A percentile compares a stretch with the other conserved stretches of the same genome.
These are phyloP conservation scores for Eulithis testata DNA, from an alignment of 2,888 invertebrate genomes.

Conservation along the genomic window DNA sequence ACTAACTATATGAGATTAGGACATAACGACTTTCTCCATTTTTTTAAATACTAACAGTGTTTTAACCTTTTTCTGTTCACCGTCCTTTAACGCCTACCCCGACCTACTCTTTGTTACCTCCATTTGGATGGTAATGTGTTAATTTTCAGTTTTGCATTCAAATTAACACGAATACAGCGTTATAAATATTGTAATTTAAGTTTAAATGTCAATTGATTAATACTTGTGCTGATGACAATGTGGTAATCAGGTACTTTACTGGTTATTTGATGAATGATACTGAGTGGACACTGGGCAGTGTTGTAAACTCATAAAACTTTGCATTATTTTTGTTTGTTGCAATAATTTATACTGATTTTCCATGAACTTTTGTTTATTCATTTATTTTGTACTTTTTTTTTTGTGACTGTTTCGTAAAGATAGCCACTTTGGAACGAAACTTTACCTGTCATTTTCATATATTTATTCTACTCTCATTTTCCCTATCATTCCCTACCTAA, in stretches of 20 bases:
- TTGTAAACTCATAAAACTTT: constrained; percentile 9
- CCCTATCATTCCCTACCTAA: no score
- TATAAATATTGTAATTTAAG: constrained; percentile 78
- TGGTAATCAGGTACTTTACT: constrained; percentile 50
- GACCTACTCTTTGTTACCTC: constrained; percentile 73
- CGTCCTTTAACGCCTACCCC: constrained; percentile 37
- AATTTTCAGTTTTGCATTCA: constrained; percentile 80
- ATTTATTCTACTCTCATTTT: no score
- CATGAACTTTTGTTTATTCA: no score
- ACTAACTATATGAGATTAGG: no score
- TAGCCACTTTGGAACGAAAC: no score
- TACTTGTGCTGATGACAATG: constrained; percentile 58
- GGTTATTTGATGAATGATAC: constrained; percentile 28
- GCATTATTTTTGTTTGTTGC: not conserved
- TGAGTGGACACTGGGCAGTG: constrained; percentile 7
- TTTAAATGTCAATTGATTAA: constrained; percentile 69
- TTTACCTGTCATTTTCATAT: no score
- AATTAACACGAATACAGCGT: constrained; percentile 60
- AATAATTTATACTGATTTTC: no score
- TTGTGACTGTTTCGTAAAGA: no score
- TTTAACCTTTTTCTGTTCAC: not conserved
- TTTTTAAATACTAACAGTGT: no score
- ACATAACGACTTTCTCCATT: no score
- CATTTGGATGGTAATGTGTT: constrained; percentile 82
- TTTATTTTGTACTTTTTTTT: no score